These are phyloP conservation scores for Zele albiditarsus DNA, from an alignment of 2,888 invertebrate species.

Conservation along the genomic window DNA sequence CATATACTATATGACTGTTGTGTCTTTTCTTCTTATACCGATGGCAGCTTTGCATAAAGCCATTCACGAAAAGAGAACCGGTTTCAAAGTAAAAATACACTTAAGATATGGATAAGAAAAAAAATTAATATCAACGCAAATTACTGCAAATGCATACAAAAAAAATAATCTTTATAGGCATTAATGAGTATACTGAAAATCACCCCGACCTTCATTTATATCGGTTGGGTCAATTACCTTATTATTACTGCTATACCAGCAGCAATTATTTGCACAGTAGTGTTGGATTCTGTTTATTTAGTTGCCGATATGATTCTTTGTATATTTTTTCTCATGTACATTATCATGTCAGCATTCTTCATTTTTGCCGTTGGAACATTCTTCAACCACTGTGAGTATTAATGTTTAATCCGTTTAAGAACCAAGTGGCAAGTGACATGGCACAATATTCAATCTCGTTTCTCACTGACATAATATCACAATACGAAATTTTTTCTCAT, in stretches of 20 bases:
- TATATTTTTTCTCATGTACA: conserved; percentile 37
- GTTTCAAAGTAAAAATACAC: conserved; percentile 49
- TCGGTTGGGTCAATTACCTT: conserved; percentile 52
- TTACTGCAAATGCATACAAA: background rate
- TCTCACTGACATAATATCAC: too few species aligned
- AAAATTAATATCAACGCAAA: background rate
- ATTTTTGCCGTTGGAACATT: conserved; percentile 32
- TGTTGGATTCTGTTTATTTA: conserved; percentile 25
- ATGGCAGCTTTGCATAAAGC: conserved; percentile 45
- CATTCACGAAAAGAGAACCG: conserved; percentile 52
- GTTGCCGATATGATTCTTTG: background rate
- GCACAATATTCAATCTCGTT: too few species aligned
- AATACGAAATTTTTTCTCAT: too few species aligned
- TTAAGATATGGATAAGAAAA: background rate
- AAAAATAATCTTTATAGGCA: conserved; percentile 42
- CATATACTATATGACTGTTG: conserved; percentile 51
- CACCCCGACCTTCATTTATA: conserved; percentile 43
- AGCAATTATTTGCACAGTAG: conserved; percentile 34
- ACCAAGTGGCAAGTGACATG: too few species aligned
- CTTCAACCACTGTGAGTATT: conserved; percentile 24
- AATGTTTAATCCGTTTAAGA: background rate
- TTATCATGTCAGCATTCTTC: conserved; percentile 30
- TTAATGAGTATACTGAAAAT: conserved; percentile 49
- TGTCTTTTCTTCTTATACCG: conserved; percentile 49
- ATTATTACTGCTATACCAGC: conserved; percentile 49